phyloP scores from a whole-genome alignment of 2,888 invertebrate species.

The Nezara viridula region DNA sequence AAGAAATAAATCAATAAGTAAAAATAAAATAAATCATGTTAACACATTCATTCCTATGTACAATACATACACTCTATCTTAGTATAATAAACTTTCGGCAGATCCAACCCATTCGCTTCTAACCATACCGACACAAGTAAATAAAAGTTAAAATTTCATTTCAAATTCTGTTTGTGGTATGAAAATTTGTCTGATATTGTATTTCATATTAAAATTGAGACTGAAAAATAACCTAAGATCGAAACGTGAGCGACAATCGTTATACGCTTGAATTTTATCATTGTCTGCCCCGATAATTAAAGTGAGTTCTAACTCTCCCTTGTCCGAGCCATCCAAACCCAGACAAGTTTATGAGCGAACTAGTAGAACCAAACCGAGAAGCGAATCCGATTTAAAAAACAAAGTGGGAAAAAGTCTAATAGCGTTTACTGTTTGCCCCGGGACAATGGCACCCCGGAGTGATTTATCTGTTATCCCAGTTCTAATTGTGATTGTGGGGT shows the following conservation, averaged over 20 bases:
- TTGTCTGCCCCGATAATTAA: neutral
- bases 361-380: neutral
- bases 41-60: no score
- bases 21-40: no score
- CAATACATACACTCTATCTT: no score
- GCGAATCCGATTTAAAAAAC: neutral
- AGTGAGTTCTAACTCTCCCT: neutral
- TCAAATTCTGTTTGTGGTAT: no score
- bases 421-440: neutral
- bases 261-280: neutral
- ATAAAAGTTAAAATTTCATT: no score
- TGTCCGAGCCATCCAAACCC: neutral
- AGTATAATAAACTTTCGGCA: no score
- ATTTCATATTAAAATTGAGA: no score
- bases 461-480: constrained; percentile 36
- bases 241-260: neutral
- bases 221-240: no score
- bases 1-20: no score
- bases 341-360: constrained; percentile 16
- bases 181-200: no score
- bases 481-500: constrained; percentile 32
- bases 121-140: no score
- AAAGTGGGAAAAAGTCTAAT: constrained; percentile 23
- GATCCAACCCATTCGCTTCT: no score
- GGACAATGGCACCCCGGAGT: neutral